Evolutionary conservation across 2,888 invertebrate species (phyloP).

Genomic region (Toxonevra muliebris): DNA sequence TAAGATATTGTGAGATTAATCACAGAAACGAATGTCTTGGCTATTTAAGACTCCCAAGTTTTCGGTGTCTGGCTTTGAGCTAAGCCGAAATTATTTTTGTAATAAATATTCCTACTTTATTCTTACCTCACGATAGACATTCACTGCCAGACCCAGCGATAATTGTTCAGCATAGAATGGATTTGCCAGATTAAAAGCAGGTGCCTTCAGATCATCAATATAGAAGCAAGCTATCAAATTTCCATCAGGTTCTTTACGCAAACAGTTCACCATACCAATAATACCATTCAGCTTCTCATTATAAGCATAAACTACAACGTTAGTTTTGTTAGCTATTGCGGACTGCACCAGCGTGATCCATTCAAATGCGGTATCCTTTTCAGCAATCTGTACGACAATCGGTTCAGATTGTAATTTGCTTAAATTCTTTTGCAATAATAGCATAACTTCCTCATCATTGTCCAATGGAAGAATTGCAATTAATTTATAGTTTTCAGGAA

Average conservation of each 20-base stretch:
- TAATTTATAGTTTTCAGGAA: slow-evolving; percentile 52
- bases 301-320: slow-evolving; percentile 73
- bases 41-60: no score
- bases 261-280: slow-evolving; percentile 87
- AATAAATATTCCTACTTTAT: slow-evolving; percentile 7
- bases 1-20: no score
- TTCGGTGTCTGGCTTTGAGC: no score
- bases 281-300: slow-evolving; percentile 79
- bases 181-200: slow-evolving; percentile 72
- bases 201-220: slow-evolving; percentile 72
- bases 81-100: no score
- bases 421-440: slow-evolving; percentile 54
- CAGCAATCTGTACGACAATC: slow-evolving; percentile 50
- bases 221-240: slow-evolving; percentile 72
- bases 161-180: slow-evolving; percentile 75
- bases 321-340: slow-evolving; percentile 49
- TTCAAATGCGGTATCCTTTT: slow-evolving; percentile 49
- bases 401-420: slow-evolving; percentile 45
- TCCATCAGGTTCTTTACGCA: slow-evolving; percentile 82
- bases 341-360: slow-evolving; percentile 58
- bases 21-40: no score
- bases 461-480: slow-evolving; percentile 54
- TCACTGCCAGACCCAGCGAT: slow-evolving; percentile 79
- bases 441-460: slow-evolving; percentile 53
- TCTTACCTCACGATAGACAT: slow-evolving; percentile 73